A percentile compares a stretch with the other conserved stretches of the same genome.
These are phyloP conservation scores for Grapholita molesta DNA, from an alignment of 1,140 invertebrate genomes.

Conservation along the genomic window DNA sequence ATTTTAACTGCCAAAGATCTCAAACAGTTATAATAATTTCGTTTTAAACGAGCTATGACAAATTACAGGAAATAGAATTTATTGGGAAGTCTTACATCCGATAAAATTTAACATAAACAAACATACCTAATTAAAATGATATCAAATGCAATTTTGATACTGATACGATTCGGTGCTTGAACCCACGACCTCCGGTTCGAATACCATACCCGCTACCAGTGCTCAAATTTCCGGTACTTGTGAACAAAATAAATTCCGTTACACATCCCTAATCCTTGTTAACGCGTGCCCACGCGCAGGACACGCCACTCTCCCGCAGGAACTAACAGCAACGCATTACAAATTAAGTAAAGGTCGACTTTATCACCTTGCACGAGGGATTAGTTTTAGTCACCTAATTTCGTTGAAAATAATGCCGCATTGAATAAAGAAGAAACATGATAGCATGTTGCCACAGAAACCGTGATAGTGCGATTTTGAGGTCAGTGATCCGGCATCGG, in stretches of 20 bases:
- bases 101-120: no score
- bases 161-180: no score
- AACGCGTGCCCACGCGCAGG: not conserved
- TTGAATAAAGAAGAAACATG: not conserved
- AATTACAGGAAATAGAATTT: no score
- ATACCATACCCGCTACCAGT: not conserved
- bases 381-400: not conserved
- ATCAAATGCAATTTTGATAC: no score
- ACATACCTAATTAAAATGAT: no score
- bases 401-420: not conserved
- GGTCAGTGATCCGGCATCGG: not conserved
- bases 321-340: not conserved
- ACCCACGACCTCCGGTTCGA: not conserved
- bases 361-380: not conserved
- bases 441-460: not conserved
- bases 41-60: no score
- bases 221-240: not conserved
- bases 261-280: not conserved
- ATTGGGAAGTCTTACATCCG: no score
- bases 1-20: no score
- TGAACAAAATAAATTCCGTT: not conserved
- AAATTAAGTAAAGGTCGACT: not conserved
- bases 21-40: no score
- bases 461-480: not conserved
- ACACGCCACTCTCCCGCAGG: conserved; percentile 1